phyloP scores from a whole-genome alignment of 2,797 vertebrate genomes.

The Diplodus puntazzo region DNA sequence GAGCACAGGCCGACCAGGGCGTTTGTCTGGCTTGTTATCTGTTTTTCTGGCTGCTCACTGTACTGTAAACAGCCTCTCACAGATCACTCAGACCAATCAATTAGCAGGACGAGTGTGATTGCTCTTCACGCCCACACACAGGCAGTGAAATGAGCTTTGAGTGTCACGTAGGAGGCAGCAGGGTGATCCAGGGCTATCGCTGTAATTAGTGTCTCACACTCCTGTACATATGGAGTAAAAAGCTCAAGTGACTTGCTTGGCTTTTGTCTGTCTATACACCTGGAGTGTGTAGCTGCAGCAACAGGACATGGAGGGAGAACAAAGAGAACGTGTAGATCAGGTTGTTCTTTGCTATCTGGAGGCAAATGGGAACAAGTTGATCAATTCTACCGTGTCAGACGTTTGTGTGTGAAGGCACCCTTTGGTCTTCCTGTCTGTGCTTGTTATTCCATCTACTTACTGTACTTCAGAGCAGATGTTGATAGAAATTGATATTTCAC shows the following conservation, averaged over 20 bases:
- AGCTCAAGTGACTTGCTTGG: slow-evolving; percentile 17
- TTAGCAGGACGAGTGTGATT: slow-evolving; percentile 44
- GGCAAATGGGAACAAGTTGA: slow-evolving; percentile 38
- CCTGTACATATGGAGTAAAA: slow-evolving; percentile 2
- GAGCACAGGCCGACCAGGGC: not conserved
- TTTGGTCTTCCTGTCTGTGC: slow-evolving; percentile 21
- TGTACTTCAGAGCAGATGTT: slow-evolving; percentile 5
- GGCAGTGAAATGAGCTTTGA: slow-evolving; percentile 21
- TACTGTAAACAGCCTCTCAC: slow-evolving; percentile 29
- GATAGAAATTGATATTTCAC: slow-evolving; percentile 34
- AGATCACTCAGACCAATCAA: slow-evolving; percentile 44
- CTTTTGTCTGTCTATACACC: not conserved
- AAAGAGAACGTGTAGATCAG: slow-evolving; percentile 20
- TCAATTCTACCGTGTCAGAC: slow-evolving; percentile 28
- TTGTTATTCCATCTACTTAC: slow-evolving; percentile 17
- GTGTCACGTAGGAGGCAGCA: slow-evolving; percentile 40
- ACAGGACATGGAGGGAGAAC: not conserved
- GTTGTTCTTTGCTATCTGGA: slow-evolving; percentile 8
- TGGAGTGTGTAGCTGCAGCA: not conserved
- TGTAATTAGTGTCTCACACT: slow-evolving; percentile 37
- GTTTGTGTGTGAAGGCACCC: not conserved
- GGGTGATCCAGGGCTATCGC: slow-evolving; percentile 2
- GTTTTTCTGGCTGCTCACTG: not conserved
- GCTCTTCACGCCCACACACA: slow-evolving; percentile 36
- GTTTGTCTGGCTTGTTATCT: not conserved